These are phyloP conservation scores for Hydrolagus affinis DNA, from an alignment of 2,113 vertebrate species.

Conservation along the genomic window DNA sequence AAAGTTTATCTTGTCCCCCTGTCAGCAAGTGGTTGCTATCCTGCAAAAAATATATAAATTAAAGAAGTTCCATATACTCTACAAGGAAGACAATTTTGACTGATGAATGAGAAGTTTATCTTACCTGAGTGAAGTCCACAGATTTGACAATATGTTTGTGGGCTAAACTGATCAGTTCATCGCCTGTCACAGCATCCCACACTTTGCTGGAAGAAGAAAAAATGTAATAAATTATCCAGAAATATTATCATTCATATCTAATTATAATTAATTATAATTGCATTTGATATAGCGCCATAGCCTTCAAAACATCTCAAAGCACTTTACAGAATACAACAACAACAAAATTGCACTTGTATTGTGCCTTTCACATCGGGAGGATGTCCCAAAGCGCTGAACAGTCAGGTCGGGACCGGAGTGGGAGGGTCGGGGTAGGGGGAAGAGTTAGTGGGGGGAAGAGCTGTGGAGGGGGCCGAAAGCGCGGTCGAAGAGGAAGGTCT, in stretches of 20 bases:
- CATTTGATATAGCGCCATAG: not conserved
- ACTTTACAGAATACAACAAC: not conserved
- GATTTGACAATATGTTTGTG: conserved; percentile 98
- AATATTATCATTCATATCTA: not conserved
- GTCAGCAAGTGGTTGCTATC: conserved; percentile 88
- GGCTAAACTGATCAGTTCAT: conserved; percentile 85
- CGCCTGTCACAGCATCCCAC: conserved; percentile 94
- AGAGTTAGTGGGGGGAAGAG: too few species aligned
- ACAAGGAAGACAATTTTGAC: not conserved
- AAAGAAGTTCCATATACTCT: not conserved
- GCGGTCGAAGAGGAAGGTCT: too few species aligned
- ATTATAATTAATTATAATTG: not conserved
- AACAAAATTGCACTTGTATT: too few species aligned
- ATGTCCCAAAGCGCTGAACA: too few species aligned
- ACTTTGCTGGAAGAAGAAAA: conserved; percentile 73
- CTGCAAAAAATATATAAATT: conserved; percentile 47
- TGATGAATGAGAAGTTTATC: conserved; percentile 21
- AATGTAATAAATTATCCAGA: not conserved
- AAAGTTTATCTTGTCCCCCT: conserved; percentile 87
- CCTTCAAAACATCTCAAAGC: not conserved
- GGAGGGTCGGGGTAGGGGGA: too few species aligned
- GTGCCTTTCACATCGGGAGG: too few species aligned
- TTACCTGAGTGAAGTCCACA: conserved; percentile 89
- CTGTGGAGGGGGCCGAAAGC: too few species aligned
- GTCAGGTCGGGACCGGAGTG: too few species aligned